Conservation (phyloP, 2,113 vertebrate species). For the Lampris megalopsis region DNA sequence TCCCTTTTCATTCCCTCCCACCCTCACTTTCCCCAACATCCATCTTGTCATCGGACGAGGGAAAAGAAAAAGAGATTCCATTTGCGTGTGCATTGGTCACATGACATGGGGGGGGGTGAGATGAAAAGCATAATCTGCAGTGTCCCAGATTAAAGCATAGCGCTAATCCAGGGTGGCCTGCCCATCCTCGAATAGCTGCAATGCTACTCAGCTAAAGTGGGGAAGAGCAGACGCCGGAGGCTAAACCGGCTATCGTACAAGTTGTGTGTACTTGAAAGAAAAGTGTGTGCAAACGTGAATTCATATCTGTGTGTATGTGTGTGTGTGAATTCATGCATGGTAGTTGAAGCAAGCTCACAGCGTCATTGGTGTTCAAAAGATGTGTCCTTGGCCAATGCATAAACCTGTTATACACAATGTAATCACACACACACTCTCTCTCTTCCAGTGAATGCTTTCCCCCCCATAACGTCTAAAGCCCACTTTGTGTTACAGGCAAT, state of each 20-base stretch:
- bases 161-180: constrained; percentile 73
- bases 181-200: constrained; percentile 51
- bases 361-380: not conserved
- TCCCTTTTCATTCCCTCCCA: constrained; percentile 15
- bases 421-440: no score
- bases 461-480: no score
- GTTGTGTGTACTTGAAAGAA: constrained; percentile 17
- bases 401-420: no score
- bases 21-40: constrained; percentile 29
- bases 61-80: constrained; percentile 50
- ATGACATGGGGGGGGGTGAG: constrained; percentile 52
- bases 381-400: not conserved
- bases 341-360: not conserved
- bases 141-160: constrained; percentile 81
- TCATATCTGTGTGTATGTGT: constrained; percentile 10
- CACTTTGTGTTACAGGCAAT: no score
- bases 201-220: constrained; percentile 55
- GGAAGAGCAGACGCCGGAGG: constrained; percentile 49
- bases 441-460: no score
- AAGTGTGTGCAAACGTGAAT: not conserved
- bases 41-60: constrained; percentile 50
- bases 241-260: constrained; percentile 18
- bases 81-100: constrained; percentile 67
- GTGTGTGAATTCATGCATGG: not conserved
- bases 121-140: constrained; percentile 80